Base-by-base conservation (phyloP, 1,140 invertebrate genomes). In the Aphaenogaster ashmeadi region DNA sequence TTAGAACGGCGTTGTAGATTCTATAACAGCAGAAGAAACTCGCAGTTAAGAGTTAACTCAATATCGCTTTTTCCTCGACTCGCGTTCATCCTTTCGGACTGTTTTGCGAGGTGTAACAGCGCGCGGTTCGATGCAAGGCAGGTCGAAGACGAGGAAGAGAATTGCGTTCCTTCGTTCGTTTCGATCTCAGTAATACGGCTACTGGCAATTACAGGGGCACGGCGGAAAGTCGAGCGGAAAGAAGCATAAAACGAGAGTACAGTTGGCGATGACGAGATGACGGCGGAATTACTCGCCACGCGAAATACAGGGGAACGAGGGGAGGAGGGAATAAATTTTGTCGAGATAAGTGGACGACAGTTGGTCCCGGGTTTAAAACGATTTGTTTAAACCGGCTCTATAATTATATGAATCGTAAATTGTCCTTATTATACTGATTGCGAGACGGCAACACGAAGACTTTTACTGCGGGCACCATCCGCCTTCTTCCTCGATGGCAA, bases 341-440 rank as follows among this genome's bases (percentile, higher is more conserved):
- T 44, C 56, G 21, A 41, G 36, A 41, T 44, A 60, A 44, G 13
- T 58, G 54, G n/a, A 60, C 38, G 54, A 77, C 36, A 27, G 8
- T 56, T 38, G 18, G 15, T 41, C 13, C 7, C 38, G 13, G n/a
- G 2, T 36, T 75, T 75, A 56, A 75, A 44, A 38, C 33, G 38
- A 9, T 78, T 60, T 62, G 74, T 44, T 62, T 64, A 47, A 78
- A 78, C 27, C 58, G 58, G 9, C 38, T 78, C 27, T 62, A 41
- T 78, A 78, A 62, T 78, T 78, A 64, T 33, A 44, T 41, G 74
- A 77, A 77, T 60, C 64, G 64, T 67, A 77, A 47, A 77, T 77
- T 77, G 56, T 21, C 6, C n/a, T 58, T 44, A 58, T 77, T 62
- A 77, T 77, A 58, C 74, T 7, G 4, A 60, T 47, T 27, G 21